Conservation (phyloP, 1,140 invertebrate genomes). For the Megathymus violae region DNA sequence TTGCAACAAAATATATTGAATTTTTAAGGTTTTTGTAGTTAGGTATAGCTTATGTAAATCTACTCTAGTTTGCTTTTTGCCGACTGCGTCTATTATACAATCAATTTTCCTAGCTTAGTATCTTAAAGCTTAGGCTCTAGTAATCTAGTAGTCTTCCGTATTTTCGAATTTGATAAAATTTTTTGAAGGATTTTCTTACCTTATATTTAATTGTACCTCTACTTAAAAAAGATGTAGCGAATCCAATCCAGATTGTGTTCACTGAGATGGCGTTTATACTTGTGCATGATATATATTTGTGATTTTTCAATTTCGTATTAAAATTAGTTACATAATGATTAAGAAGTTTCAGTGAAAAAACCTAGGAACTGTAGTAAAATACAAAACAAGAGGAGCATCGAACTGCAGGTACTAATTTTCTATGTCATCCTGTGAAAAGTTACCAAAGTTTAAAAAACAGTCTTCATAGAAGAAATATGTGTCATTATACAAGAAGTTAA, state of each 20-base stretch:
- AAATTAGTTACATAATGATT: neutral
- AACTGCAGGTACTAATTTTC: slow-evolving; percentile 21
- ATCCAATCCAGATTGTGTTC: slow-evolving; percentile 12
- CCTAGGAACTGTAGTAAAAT: neutral
- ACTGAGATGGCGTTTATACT: slow-evolving; percentile 2
- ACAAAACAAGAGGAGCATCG: neutral
- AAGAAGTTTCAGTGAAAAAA: neutral
- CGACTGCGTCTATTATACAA: slow-evolving; percentile 10
- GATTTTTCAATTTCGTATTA: neutral
- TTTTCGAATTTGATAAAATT: neutral
- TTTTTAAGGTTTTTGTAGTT: slow-evolving; percentile 7
- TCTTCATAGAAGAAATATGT: slow-evolving; percentile 6
- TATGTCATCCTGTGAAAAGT: slow-evolving; percentile 31
- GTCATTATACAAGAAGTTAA: slow-evolving; percentile 8
- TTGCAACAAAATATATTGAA: slow-evolving; percentile 9
- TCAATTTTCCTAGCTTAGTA: neutral
- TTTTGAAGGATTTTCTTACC: neutral
- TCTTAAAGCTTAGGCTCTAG: slow-evolving; percentile 6
- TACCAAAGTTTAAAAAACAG: slow-evolving; percentile 31
- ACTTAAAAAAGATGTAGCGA: no score
- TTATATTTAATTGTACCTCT: no score
- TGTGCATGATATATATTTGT: neutral
- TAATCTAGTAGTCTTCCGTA: slow-evolving; percentile 4
- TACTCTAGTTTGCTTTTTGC: slow-evolving; percentile 7
- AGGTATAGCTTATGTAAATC: slow-evolving; percentile 2